phyloP scores from a whole-genome alignment of 2,113 vertebrate genomes.

The Heterotis niloticus region DNA sequence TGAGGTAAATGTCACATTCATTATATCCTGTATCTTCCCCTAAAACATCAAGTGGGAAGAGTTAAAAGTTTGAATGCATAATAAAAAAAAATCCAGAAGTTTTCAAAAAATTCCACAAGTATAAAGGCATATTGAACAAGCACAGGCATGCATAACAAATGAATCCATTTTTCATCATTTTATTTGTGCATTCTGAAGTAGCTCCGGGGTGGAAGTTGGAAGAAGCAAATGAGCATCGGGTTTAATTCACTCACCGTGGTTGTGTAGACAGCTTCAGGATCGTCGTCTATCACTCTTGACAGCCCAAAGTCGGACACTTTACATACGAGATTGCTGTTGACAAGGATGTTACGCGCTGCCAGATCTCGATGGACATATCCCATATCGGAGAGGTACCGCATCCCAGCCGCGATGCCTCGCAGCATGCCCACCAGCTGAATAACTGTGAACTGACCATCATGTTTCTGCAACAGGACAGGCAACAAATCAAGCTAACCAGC shows the following conservation, averaged over 20 bases:
- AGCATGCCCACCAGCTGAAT: slow-evolving; percentile 98
- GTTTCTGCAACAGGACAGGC: slow-evolving; percentile 72
- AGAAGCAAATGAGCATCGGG: not conserved
- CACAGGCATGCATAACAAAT: slow-evolving; percentile 8
- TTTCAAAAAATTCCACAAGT: slow-evolving; percentile 6
- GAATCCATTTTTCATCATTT: slow-evolving; percentile 18
- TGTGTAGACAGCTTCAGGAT: slow-evolving; percentile 96
- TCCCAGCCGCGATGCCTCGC: slow-evolving; percentile 92
- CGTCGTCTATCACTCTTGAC: slow-evolving; percentile 95
- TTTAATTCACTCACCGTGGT: slow-evolving; percentile 83
- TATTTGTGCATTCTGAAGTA: slow-evolving; percentile 43
- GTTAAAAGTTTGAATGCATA: slow-evolving; percentile 6
- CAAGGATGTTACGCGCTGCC: slow-evolving; percentile 93
- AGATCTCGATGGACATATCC: slow-evolving; percentile 97
- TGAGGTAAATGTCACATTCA: slow-evolving; percentile 48
- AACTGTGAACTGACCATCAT: slow-evolving; percentile 95
- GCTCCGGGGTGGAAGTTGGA: slow-evolving; percentile 7
- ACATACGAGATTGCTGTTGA: slow-evolving; percentile 99
- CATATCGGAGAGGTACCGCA: slow-evolving; percentile 97
- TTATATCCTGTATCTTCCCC: slow-evolving; percentile 48
- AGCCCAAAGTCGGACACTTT: slow-evolving; percentile 98
- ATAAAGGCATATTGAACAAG: slow-evolving; percentile 8
- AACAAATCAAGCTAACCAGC: not conserved
- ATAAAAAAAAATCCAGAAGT: slow-evolving; percentile 25
- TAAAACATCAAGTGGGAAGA: slow-evolving; percentile 48